Conservation (phyloP, 2,888 invertebrate genomes). For the Hypena proboscidalis region DNA sequence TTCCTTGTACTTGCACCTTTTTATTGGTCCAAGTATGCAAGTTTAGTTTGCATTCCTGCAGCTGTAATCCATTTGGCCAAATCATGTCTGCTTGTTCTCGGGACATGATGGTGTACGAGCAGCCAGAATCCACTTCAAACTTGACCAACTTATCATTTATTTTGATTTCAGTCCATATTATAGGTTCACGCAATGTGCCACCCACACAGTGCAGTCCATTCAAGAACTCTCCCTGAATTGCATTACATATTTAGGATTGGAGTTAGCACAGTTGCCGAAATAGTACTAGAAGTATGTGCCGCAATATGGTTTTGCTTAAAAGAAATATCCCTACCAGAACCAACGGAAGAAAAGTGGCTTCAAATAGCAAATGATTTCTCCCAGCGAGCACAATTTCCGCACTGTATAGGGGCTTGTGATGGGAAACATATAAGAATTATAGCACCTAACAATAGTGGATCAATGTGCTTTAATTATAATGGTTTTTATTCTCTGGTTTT, state of each 20-base stretch:
- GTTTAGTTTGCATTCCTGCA: too few relatives aligned
- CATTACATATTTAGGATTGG: constrained; percentile 14
- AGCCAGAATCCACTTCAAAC: too few relatives aligned
- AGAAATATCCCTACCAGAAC: constrained; percentile 20
- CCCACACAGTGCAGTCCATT: too few relatives aligned
- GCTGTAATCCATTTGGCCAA: too few relatives aligned
- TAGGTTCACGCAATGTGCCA: too few relatives aligned
- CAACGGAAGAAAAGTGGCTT: constrained; percentile 18
- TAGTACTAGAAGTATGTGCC: constrained; percentile 17
- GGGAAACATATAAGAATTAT: constrained; percentile 19
- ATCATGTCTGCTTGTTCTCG: too few relatives aligned
- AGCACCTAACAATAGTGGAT: constrained; percentile 16
- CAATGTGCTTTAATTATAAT: constrained; percentile 17
- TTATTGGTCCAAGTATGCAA: too few relatives aligned
- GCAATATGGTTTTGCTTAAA: constrained; percentile 20
- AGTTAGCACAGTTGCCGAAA: constrained; percentile 10
- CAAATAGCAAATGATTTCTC: constrained; percentile 15
- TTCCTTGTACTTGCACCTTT: too few relatives aligned
- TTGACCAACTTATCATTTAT: too few relatives aligned
- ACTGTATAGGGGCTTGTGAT: constrained; percentile 7
- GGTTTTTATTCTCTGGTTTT: constrained; percentile 21
- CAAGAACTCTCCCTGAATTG: too few relatives aligned
- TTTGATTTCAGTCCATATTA: too few relatives aligned
- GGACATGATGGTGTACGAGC: too few relatives aligned
- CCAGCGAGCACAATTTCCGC: constrained; percentile 9